A percentile compares a stretch with the other conserved stretches of the same genome.
Conservation (phyloP, 2,113 vertebrate genomes). For the Pantherophis guttatus region DNA sequence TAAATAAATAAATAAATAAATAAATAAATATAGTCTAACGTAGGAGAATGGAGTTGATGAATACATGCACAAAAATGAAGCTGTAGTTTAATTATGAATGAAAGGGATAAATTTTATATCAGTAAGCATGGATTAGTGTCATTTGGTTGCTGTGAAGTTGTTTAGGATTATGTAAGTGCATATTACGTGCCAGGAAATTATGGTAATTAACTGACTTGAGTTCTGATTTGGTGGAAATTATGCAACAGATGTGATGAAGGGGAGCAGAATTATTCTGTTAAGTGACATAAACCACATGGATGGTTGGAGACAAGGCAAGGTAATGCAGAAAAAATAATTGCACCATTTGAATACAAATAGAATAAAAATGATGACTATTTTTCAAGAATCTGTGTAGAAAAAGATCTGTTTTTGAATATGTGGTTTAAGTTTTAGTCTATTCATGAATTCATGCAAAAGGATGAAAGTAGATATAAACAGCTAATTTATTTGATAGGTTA, state of each 20-base stretch:
- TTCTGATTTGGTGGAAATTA: background rate
- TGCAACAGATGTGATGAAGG: background rate
- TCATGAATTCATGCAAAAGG: background rate
- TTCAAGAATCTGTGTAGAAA: background rate
- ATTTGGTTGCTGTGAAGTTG: background rate
- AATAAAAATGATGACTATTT: background rate
- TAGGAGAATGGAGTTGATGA: background rate
- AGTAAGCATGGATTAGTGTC: background rate
- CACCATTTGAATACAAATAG: background rate
- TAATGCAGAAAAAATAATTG: background rate
- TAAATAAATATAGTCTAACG: background rate
- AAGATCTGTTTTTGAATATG: background rate
- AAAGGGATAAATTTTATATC: background rate
- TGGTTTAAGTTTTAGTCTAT: background rate
- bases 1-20: too few species aligned
- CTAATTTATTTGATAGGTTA: background rate
- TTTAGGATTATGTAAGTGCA: background rate
- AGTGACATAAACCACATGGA: background rate
- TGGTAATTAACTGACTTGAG: background rate
- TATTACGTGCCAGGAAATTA: background rate
- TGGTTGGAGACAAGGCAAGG: background rate
- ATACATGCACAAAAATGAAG: background rate
- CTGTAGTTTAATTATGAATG: background rate
- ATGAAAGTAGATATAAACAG: background rate
- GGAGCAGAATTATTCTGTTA: background rate